A percentile compares a stretch with the other conserved stretches of the same genome.
These are phyloP conservation scores for Tringa solitaria DNA, from an alignment of 2,113 vertebrate genomes.

Conservation along the genomic window DNA sequence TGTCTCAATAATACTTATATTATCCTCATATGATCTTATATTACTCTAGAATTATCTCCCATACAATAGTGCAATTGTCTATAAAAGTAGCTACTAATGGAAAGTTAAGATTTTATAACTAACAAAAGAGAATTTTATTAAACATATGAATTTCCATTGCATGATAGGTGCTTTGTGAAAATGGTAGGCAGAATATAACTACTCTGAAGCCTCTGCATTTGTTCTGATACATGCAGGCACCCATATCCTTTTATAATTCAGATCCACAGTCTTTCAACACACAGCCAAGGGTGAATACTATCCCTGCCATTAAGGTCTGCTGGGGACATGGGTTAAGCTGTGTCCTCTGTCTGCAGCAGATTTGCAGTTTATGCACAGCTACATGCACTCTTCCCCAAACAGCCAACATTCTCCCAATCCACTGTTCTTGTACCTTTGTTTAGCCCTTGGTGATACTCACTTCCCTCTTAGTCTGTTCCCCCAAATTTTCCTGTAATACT, in stretches of 20 bases:
- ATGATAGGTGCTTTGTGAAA: background rate
- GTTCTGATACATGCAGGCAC: background rate
- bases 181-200: background rate
- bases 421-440: background rate
- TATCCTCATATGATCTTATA: background rate
- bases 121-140: background rate
- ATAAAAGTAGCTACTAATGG: background rate
- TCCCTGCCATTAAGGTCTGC: background rate
- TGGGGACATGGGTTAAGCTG: background rate
- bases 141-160: background rate
- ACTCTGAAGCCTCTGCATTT: background rate
- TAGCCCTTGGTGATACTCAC: background rate
- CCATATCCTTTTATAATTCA: background rate
- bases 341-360: background rate
- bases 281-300: background rate
- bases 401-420: background rate
- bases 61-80: background rate
- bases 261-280: background rate
- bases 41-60: background rate
- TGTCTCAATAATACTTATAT: background rate
- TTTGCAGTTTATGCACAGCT: background rate
- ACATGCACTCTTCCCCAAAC: background rate
- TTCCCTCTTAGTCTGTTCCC: background rate
- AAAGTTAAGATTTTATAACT: background rate
- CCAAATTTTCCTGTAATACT: background rate